A percentile compares a stretch with the other conserved stretches of the same genome.
Conservation (phyloP, 2,888 invertebrate genomes). For the Yponomeuta plumbellus region DNA sequence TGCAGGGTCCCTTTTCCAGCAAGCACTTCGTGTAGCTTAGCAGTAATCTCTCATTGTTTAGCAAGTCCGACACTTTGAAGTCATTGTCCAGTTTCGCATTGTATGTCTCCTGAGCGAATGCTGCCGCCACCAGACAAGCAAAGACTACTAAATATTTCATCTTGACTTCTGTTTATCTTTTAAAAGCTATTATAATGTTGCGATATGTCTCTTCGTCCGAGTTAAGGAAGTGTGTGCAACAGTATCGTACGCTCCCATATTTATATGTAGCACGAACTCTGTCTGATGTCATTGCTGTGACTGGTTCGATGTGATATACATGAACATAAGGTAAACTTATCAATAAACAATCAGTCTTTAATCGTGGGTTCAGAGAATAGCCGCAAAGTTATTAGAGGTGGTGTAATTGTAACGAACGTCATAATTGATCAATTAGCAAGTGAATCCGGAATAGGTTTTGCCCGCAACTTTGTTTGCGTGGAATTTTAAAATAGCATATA, state of each 20-base stretch:
- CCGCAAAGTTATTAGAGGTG: not conserved
- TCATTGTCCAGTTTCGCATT: constrained; percentile 77
- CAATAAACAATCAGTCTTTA: not conserved
- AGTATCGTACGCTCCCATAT: not conserved
- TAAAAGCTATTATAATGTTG: not conserved
- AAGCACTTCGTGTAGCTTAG: constrained; percentile 82
- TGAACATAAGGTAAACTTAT: not conserved
- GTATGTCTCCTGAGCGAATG: constrained; percentile 65
- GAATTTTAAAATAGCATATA: too few species aligned
- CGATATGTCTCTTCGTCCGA: not conserved
- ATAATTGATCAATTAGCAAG: not conserved
- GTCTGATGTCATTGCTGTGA: not conserved
- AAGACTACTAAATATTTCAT: not conserved
- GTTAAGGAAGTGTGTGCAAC: not conserved
- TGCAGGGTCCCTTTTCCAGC: constrained; percentile 80
- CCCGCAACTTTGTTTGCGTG: not conserved
- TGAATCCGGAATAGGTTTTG: not conserved
- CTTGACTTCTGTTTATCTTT: not conserved
- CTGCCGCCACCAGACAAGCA: constrained; percentile 38
- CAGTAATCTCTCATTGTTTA: constrained; percentile 80
- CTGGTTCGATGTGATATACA: constrained; percentile 10
- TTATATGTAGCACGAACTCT: constrained; percentile 4
- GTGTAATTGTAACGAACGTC: not conserved
- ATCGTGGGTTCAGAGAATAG: not conserved
- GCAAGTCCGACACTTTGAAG: constrained; percentile 80